Evolutionary conservation across 2,113 vertebrate species (phyloP).

Genomic region (Macroglossus sobrinus): DNA sequence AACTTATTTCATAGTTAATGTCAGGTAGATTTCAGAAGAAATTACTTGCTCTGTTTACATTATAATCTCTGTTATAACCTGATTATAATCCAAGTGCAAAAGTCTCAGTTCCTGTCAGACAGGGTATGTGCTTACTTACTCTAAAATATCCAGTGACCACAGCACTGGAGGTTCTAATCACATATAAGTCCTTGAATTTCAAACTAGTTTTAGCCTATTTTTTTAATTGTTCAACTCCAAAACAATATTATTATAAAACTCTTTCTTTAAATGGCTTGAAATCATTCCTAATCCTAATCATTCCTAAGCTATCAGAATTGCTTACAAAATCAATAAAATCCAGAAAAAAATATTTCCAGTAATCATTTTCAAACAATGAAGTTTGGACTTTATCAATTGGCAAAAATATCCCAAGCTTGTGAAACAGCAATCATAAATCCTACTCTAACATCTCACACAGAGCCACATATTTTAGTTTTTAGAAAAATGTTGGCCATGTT

Average conservation of each 20-base stretch:
- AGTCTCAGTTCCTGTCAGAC: not conserved
- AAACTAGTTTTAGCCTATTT: slow-evolving; percentile 20
- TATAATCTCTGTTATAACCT: not conserved
- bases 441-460: not conserved
- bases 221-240: slow-evolving; percentile 36
- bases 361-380: not conserved
- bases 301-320: not conserved
- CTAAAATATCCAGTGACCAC: not conserved
- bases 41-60: not conserved
- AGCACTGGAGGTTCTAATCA: not conserved
- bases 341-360: not conserved
- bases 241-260: slow-evolving; percentile 25
- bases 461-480: not conserved
- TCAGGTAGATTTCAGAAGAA: not conserved
- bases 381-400: not conserved
- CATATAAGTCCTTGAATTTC: not conserved
- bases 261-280: slow-evolving; percentile 25
- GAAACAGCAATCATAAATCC: not conserved
- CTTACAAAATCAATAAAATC: slow-evolving; percentile 29
- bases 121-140: not conserved
- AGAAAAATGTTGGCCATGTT: not conserved
- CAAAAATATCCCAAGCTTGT: not conserved
- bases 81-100: slow-evolving; percentile 1
- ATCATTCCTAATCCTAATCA: not conserved
- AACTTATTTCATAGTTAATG: not conserved